Percentiles rank a stretch among this genome's conserved stretches.
phyloP scores from a whole-genome alignment of 2,797 vertebrate species.

The Allobates femoralis region DNA sequence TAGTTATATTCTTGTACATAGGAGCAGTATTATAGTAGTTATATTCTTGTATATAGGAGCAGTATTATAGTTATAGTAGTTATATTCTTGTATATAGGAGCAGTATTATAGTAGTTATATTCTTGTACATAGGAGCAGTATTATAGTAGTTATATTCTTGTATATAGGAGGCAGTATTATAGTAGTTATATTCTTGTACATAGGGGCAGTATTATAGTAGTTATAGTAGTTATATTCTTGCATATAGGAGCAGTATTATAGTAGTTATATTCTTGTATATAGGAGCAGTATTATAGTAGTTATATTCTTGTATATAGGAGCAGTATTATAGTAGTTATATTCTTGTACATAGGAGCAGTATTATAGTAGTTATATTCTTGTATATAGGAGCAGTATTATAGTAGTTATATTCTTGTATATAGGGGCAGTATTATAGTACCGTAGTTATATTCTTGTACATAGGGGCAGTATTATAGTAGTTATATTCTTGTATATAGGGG shows the following conservation, averaged over 20 bases:
- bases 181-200: too few species aligned
- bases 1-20: constrained; percentile 12
- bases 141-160: constrained; percentile 17
- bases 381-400: background rate
- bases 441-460: too few species aligned
- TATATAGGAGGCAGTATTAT: constrained; percentile 1
- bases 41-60: background rate
- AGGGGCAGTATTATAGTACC: background rate
- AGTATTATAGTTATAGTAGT: background rate
- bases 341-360: too few species aligned
- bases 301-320: too few species aligned
- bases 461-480: background rate
- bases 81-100: background rate
- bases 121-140: background rate
- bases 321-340: too few species aligned
- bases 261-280: too few species aligned
- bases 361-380: too few species aligned
- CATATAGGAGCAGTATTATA: too few species aligned
- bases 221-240: too few species aligned
- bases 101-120: constrained; percentile 6
- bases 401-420: background rate
- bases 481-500: background rate
- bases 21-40: background rate
- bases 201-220: too few species aligned
- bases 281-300: too few species aligned